Evolutionary conservation across 2,888 invertebrate species (phyloP), one percentile per base, ranked within the genome.

Genomic region (Andrena hattorfiana): DNA sequence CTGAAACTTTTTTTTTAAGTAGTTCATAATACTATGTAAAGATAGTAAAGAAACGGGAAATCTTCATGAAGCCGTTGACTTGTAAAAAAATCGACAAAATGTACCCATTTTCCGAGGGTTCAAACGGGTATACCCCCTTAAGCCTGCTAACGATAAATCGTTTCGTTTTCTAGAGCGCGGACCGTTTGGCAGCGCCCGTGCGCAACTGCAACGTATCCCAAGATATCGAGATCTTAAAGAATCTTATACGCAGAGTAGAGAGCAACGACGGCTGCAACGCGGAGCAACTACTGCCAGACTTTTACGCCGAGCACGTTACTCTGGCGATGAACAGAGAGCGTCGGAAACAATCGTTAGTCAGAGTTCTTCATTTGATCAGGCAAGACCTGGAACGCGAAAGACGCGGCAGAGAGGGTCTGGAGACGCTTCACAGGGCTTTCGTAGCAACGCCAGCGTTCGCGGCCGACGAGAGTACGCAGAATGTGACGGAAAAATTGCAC

Each of bases 291-390:
- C 94, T 99, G 84, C 98, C 99, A 0, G 98, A 99, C 94, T 98
- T 98, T 95, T 99, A 98, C 94, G 98, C 99, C 90, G 99, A 99
- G 93, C 99, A 99, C 94, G 97, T 97, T 86, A 98, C 98, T 1
- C 95, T 98, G 89, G 97, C 97, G 35, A 99, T 99, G 98, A 98
- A 99, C 94, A 95, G 96, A 72, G 98, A 98, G 91, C 95, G 99
- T 82, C 95, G 99, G 90, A 98, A 97, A 94, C 94, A 97, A 95
- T 97, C 98, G 3, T 94, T 99, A 79, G 95, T 98, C 74, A 97
- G 98, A 93, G 96, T 98, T 70, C 94, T 98, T 49, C 97, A 98
- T 90, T 94, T 98, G 91, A 97, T 98, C 75, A 96, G 97, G 88
- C 97, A 97, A 89, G 98, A 98, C 93, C 96, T 98, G 89, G 99